Evolutionary conservation across 2,888 invertebrate species (phyloP), one percentile per base, ranked within the genome.

Genomic region (Melieria crassipennis): DNA sequence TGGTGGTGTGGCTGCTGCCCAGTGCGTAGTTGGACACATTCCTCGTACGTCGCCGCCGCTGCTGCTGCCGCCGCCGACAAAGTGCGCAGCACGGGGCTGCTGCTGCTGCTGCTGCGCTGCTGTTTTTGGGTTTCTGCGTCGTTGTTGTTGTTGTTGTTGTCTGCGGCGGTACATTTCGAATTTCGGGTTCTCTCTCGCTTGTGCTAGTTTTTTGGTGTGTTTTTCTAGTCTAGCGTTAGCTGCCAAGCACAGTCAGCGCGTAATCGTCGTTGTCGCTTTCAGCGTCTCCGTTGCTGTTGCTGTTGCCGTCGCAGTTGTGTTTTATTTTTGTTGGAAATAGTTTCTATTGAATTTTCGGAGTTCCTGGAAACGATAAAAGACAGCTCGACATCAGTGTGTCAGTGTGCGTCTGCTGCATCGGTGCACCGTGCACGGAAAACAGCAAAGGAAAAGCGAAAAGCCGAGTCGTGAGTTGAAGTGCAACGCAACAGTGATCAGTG

Each of bases 311-410:
- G 56, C 63, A 57, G 50, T 61, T 42, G 48, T 58, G 58, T 13
- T 68, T 62, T 13, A 7, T 69, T 69, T 67, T 70, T 56, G 69
- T 72, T 75, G 65, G 16, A 69, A 72, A 76, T 63, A 71, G 63
- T 76, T 73, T 56, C 69, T 70, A 73, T 69, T 70, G 65, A 68
- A 67, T 72, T 75, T 78, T 78, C 74, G 80, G 78, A 79, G 79
- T 84, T 84, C 84, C 81, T 81, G 80, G 81, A 82, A 84, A 81
- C 82, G 79, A 81, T 83, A 78, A 80, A 83, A 82, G 80, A 78
- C 79, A 79, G 79, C 77, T 76, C 79, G 75, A 77, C 79, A 79
- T 80, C 79, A 84, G 84, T 84, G 77, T 79, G 79, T 77, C 78
- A 78, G 79, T 81, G 83, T 82, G 79, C 81, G 83, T 83, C 81